Percentiles rank a stretch among this genome's conserved stretches.
phyloP scores from a whole-genome alignment of 2,888 invertebrate genomes.

The Acanthococcus lagerstroemiae region DNA sequence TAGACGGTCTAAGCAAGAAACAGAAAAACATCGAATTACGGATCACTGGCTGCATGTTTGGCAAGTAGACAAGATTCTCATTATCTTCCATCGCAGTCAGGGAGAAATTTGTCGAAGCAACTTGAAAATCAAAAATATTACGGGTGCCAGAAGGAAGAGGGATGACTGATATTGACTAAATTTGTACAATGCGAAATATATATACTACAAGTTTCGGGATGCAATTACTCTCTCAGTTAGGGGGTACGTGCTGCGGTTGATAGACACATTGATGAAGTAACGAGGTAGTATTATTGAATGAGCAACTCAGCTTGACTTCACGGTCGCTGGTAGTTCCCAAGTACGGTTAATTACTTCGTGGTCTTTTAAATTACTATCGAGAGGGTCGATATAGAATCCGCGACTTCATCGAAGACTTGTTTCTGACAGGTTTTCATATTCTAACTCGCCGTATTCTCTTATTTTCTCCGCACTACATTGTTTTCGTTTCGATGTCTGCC shows the following conservation, averaged over 20 bases:
- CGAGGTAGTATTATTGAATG: conserved; percentile 33
- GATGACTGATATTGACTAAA: no score
- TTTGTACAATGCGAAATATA: no score
- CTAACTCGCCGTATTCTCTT: no score
- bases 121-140: no score
- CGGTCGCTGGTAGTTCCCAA: conserved; percentile 19
- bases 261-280: conserved; percentile 31
- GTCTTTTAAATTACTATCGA: conserved; percentile 30
- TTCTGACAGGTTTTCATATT: conserved; percentile 29
- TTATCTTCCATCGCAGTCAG: not conserved
- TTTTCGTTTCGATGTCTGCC: no score
- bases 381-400: conserved; percentile 21
- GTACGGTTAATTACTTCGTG: conserved; percentile 30
- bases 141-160: no score
- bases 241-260: conserved; percentile 27
- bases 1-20: no score
- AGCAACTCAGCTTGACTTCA: conserved; percentile 32
- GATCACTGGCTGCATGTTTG: no score
- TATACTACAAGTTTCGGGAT: conserved; percentile 17
- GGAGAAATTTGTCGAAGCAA: no score
- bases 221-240: conserved; percentile 18
- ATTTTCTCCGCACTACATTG: no score
- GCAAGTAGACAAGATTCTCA: no score
- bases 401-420: conserved; percentile 16
- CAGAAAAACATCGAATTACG: no score